phyloP scores from a whole-genome alignment of 2,797 vertebrate species.

The Gobio occitaniae region DNA sequence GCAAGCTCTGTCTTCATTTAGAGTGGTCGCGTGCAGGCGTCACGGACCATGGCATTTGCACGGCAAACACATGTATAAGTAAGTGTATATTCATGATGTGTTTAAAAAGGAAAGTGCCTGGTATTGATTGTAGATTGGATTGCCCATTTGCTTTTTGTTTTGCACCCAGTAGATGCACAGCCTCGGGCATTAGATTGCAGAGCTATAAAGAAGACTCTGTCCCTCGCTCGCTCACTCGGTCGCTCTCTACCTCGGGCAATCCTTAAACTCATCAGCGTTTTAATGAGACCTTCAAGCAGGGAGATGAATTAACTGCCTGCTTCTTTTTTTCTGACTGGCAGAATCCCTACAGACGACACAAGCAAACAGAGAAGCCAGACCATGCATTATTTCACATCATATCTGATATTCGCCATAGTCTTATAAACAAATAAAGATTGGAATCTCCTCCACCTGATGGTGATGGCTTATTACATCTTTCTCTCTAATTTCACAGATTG shows the following conservation, averaged over 20 bases:
- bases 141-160: constrained; percentile 72
- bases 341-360: constrained; percentile 62
- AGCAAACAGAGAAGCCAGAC: constrained; percentile 30
- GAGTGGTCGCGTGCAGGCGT: constrained; percentile 39
- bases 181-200: constrained; percentile 65
- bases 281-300: constrained; percentile 80
- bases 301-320: constrained; percentile 83
- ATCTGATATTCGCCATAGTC: constrained; percentile 10
- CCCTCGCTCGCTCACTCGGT: background rate
- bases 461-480: constrained; percentile 14
- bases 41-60: constrained; percentile 53
- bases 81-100: constrained; percentile 67
- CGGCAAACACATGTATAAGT: constrained; percentile 68
- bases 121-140: constrained; percentile 67
- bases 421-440: constrained; percentile 38
- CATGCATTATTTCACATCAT: constrained; percentile 7
- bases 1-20: constrained; percentile 76
- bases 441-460: constrained; percentile 20
- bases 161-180: constrained; percentile 68
- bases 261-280: constrained; percentile 80
- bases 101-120: constrained; percentile 66
- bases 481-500: background rate
- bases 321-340: constrained; percentile 65
- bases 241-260: constrained; percentile 71
- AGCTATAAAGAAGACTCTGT: constrained; percentile 68